Base-by-base conservation (phyloP, 2,113 vertebrate species). In the Percopsis transmontana region DNA sequence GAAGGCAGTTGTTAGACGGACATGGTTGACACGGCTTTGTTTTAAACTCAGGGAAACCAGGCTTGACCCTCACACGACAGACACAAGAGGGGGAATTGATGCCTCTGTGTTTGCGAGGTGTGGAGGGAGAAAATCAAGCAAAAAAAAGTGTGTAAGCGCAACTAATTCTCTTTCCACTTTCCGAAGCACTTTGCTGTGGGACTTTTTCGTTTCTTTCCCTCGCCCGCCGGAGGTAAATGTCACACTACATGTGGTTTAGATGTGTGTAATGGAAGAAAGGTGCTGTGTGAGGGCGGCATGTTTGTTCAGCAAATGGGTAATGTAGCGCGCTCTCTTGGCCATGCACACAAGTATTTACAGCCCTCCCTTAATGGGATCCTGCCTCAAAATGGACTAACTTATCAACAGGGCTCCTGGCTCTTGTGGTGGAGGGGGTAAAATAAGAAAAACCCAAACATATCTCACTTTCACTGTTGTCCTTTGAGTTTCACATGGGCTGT, bases 401-500 rank as follows among this genome's bases (percentile, higher is more conserved):
- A 83, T 66, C 41, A 67, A 47, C 48, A 4, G 41, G 20, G 23
- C 27, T 66, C 63, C 55, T 39, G 56, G 58, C 65, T 50, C 48
- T 20, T 33, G 27, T 33, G 27, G 27, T 33, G 27, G 27, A 7
- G 27, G 5, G 27, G 50, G 15, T 41, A 77, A 80, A 72, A 69
- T 42, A 38, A 38, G 70, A 67, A 77, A 23, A 58, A 47, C 59
- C 57, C 38, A 74, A 68, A 79, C 27, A 58, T 47, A 59, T 59
- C 41, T 63, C 64, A 66, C 50, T 78, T 84, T 74, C 57, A 61
- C 62, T 56, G 56, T 50, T 70, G 66, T 70, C 72, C 59, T 65
- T 74, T 56, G 71, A 84, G 82, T 83, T 89, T 88, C 81, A 87
- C 85, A 87, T 83, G 75, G 80, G 58, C 77, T 70, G 60, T 79